Evolutionary conservation across 35 echinoderm and acorn worm genomes (phyloP).

Genomic region (Holothuria glaberrima): DNA sequence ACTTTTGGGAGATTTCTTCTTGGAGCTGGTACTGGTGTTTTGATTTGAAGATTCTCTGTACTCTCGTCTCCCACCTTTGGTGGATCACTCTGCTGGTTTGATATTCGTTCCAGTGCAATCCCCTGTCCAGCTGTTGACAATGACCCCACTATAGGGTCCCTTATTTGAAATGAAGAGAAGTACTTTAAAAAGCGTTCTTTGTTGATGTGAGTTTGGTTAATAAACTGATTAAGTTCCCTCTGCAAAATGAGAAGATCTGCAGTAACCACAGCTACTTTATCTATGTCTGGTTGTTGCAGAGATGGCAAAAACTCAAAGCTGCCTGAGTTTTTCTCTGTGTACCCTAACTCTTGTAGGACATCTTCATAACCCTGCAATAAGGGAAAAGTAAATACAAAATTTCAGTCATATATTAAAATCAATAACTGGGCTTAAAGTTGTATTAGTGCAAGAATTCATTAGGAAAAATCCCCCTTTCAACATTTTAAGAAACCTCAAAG

Average conservation of each 20-base stretch:
- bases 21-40: conserved; percentile 31
- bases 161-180: conserved; percentile 9
- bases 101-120: neutral
- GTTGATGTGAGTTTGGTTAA: conserved; percentile 10
- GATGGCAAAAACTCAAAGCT: conserved; percentile 21
- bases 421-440: no score
- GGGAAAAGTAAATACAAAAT: neutral
- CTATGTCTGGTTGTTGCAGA: neutral
- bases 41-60: neutral
- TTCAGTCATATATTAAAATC: no score
- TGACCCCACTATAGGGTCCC: neutral
- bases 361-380: conserved; percentile 35
- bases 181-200: conserved; percentile 2
- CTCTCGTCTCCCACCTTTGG: no score
- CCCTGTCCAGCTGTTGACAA: neutral
- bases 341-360: neutral
- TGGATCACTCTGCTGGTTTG: no score
- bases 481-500: no score
- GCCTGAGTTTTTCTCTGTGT: neutral
- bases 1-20: neutral
- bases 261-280: conserved; percentile 36
- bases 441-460: no score
- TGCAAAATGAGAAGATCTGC: conserved; percentile 40
- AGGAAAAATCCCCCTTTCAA: no score
- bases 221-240: conserved; percentile 34